Base-by-base conservation (phyloP, 2,888 invertebrate genomes). In the Pristionchus fissidentatus region DNA sequence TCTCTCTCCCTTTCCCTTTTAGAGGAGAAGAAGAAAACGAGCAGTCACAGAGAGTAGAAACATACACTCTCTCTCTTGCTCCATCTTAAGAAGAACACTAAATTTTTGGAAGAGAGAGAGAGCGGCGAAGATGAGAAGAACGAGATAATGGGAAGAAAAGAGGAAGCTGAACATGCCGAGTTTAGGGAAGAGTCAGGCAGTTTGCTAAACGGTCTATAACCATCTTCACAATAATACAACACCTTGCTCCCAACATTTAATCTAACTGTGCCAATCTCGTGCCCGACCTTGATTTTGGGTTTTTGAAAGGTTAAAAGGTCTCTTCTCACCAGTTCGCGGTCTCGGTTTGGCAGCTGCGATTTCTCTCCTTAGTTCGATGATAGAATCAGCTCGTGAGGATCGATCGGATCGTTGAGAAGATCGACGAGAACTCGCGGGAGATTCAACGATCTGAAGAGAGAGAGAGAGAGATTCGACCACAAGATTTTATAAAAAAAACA, bases 21-120 rank as follows among this genome's bases (percentile, higher is more conserved):
- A 70, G 66, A 70, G 66, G 66, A 70, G 66, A 41, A 70, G 66
- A 41, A 70, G 66, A 22, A 70, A 70, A 41, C 70, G 70, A 32
- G 41, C 70, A 60, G 60, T n/a, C 60, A 70, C n/a, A 43, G 70
- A n/a, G n/a, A 26, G 41, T 43, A 41, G 41, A 70, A 70, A 70
- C 70, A 70, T 70, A 70, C 38, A 70, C 70, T 41, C 66, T 66
- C 66, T n/a, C n/a, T n/a, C n/a, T n/a, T n/a, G n/a, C n/a, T n/a
- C n/a, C n/a, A n/a, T n/a, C n/a, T n/a, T n/a, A 38, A 38, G 62
- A 29, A 10, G 60, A 66, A 41, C 70, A 32, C n/a, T n/a, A n/a
- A n/a, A n/a, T n/a, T n/a, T n/a, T n/a, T n/a, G n/a, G n/a, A n/a
- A n/a, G 52, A 49, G 52, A 15, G 52, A 49, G 41, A 52, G 26